These are phyloP conservation scores for Chelon auratus DNA, from an alignment of 2,797 vertebrate genomes.

Conservation along the genomic window DNA sequence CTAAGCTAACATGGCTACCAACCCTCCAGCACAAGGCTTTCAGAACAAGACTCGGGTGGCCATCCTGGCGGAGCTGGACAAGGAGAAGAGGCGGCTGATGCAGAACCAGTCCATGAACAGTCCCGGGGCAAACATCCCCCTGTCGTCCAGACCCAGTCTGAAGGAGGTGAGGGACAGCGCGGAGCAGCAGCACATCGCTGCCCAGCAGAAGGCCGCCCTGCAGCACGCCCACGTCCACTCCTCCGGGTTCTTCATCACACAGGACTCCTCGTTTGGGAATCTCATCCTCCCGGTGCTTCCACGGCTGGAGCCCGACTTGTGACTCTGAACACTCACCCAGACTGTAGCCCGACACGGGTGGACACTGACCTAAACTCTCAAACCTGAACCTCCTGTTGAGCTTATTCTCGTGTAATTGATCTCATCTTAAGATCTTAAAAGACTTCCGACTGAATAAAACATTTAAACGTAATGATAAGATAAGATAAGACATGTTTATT, in stretches of 20 bases:
- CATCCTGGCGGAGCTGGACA: slow-evolving; percentile 96
- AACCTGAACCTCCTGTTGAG: background rate
- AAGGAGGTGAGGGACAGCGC: slow-evolving; percentile 95
- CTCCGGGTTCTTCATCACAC: slow-evolving; percentile 98
- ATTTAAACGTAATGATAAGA: background rate
- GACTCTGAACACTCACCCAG: slow-evolving; percentile 2
- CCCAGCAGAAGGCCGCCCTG: slow-evolving; percentile 97
- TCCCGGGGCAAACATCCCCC: slow-evolving; percentile 92
- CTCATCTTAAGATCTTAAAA: background rate
- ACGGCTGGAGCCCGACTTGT: slow-evolving; percentile 89
- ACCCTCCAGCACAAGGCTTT: slow-evolving; percentile 83
- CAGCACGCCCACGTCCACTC: slow-evolving; percentile 98
- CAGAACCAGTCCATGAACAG: slow-evolving; percentile 93
- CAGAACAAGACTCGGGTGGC: slow-evolving; percentile 96
- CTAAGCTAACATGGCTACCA: slow-evolving; percentile 60
- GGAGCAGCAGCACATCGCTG: slow-evolving; percentile 97
- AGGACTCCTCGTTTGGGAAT: slow-evolving; percentile 98
- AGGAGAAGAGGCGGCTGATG: slow-evolving; percentile 95
- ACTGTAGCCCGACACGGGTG: too few species aligned
- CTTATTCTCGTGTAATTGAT: too few species aligned
- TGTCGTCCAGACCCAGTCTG: slow-evolving; percentile 86
- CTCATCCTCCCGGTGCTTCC: slow-evolving; percentile 97
- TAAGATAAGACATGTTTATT: too few species aligned
- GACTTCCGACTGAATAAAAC: too few species aligned
- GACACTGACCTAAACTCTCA: background rate